A percentile compares a stretch with the other conserved stretches of the same genome.
Evolutionary conservation across 2,888 invertebrate genomes (phyloP).

Genomic region (Hypsopygia costalis): DNA sequence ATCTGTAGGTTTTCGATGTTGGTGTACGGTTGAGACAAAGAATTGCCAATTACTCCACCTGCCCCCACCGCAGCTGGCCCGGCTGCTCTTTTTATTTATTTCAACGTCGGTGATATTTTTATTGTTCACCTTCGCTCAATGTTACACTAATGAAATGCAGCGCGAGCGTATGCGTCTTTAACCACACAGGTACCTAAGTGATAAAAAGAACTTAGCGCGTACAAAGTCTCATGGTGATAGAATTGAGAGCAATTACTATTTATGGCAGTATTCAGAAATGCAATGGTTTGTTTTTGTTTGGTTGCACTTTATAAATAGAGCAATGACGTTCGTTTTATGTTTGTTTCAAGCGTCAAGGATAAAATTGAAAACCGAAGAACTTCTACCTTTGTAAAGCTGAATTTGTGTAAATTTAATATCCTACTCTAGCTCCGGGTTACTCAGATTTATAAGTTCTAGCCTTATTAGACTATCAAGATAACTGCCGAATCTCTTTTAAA

Average conservation of each 20-base stretch:
- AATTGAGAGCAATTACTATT: not conserved
- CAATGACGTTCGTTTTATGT: not conserved
- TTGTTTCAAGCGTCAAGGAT: not conserved
- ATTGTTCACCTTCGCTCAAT: constrained; percentile 65
- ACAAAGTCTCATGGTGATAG: constrained; percentile 1
- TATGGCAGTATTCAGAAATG: not conserved
- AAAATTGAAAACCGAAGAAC: not conserved
- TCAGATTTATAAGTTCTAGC: too few relatives aligned
- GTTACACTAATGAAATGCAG: constrained; percentile 49
- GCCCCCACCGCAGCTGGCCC: constrained; percentile 72
- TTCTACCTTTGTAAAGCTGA: too few relatives aligned
- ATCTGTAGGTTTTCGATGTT: constrained; percentile 54
- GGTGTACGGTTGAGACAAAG: constrained; percentile 70
- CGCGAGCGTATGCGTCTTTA: constrained; percentile 40
- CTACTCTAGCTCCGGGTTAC: too few relatives aligned
- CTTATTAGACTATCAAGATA: too few relatives aligned
- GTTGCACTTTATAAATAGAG: not conserved
- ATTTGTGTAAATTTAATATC: too few relatives aligned
- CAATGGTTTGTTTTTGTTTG: not conserved
- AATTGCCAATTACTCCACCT: constrained; percentile 80
- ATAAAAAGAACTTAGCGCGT: constrained; percentile 2
- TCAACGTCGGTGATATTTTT: constrained; percentile 75
- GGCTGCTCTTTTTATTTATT: constrained; percentile 77
- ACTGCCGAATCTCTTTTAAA: too few relatives aligned
- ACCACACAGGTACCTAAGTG: constrained; percentile 24